Evolutionary conservation across 2,888 invertebrate species (phyloP).

Genomic region (Drosophila neoperkinsi): DNA sequence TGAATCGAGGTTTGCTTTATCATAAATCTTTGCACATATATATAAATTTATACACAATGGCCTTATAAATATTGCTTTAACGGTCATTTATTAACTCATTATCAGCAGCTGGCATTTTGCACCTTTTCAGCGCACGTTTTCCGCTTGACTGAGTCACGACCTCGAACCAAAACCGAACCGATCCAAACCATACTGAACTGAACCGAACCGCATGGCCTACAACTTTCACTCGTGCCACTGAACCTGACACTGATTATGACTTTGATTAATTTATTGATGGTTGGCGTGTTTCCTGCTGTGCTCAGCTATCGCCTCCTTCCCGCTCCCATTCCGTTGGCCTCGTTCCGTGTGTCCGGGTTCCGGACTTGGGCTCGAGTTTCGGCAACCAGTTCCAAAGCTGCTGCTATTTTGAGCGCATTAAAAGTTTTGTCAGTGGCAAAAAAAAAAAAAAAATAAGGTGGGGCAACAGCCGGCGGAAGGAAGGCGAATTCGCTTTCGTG

Average conservation of each 20-base stretch:
- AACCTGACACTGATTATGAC: slow-evolving; percentile 82
- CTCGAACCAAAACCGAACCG: slow-evolving; percentile 14
- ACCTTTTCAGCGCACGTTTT: slow-evolving; percentile 66
- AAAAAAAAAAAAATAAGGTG: background rate
- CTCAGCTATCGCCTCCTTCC: slow-evolving; percentile 9
- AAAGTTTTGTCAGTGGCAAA: slow-evolving; percentile 43
- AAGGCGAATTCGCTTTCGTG: slow-evolving; percentile 48
- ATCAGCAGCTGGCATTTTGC: slow-evolving; percentile 70
- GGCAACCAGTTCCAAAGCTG: slow-evolving; percentile 19
- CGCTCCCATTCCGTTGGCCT: background rate
- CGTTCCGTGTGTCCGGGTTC: slow-evolving; percentile 10
- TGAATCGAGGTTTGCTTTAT: slow-evolving; percentile 23
- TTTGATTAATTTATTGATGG: slow-evolving; percentile 84
- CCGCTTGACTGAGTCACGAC: slow-evolving; percentile 51
- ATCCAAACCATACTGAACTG: background rate
- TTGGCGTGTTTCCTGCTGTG: slow-evolving; percentile 80
- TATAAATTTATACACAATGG: background rate
- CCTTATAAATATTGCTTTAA: slow-evolving; percentile 65
- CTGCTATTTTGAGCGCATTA: slow-evolving; percentile 57
- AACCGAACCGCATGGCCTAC: slow-evolving; percentile 41
- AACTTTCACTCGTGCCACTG: slow-evolving; percentile 70
- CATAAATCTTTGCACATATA: slow-evolving; percentile 33
- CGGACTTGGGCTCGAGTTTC: background rate
- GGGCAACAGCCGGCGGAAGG: background rate
- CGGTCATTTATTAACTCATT: slow-evolving; percentile 77